Evolutionary conservation across 2,797 vertebrate genomes (phyloP).

Genomic region (Enteromius trimaculatus): DNA sequence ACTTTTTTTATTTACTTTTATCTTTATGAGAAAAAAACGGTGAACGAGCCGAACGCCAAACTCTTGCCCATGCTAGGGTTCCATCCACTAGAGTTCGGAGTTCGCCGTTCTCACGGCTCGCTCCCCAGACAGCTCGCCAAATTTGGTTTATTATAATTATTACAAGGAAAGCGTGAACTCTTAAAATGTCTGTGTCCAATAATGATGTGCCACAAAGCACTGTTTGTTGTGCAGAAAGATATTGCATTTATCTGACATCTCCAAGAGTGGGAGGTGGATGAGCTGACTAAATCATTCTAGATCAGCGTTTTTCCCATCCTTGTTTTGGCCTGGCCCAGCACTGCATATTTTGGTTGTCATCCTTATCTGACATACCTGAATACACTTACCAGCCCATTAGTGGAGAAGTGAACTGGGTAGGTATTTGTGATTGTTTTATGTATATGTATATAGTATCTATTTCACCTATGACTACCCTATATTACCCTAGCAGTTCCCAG

Average conservation of each 20-base stretch:
- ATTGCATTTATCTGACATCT: not conserved
- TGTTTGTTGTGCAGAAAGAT: not conserved
- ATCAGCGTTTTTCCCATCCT: not conserved
- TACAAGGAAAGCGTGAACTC: too few species aligned
- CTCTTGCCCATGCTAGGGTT: too few species aligned
- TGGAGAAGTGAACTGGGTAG: not conserved
- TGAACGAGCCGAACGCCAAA: too few species aligned
- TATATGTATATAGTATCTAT: not conserved
- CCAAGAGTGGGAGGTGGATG: not conserved
- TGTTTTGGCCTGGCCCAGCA: not conserved
- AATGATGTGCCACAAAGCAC: not conserved
- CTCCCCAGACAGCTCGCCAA: too few species aligned
- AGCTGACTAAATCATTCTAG: conserved; percentile 1
- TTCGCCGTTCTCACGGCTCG: too few species aligned
- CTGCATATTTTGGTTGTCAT: not conserved
- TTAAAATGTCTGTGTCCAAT: not conserved
- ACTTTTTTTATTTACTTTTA: not conserved
- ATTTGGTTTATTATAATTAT: too few species aligned
- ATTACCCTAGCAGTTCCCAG: not conserved
- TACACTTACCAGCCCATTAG: not conserved
- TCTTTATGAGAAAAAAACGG: not conserved
- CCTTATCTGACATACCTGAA: not conserved
- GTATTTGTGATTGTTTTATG: not conserved
- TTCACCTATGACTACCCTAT: not conserved
- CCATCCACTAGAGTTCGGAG: too few species aligned